Conservation (phyloP, 2,888 invertebrate genomes). For the Julus scanicus region DNA sequence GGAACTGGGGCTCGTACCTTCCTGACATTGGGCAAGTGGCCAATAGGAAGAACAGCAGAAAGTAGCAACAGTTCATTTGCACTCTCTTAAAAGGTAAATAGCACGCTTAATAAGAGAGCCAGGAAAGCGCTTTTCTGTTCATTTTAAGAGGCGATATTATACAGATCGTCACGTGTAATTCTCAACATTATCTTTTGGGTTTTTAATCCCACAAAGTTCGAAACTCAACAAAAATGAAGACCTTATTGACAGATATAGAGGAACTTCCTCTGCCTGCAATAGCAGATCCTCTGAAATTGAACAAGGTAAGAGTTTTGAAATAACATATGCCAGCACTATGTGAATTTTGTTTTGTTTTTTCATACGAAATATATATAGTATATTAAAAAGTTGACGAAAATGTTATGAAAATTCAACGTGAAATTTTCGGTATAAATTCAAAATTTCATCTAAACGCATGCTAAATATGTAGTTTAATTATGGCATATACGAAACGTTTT, state of each 20-base stretch:
- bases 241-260: background rate
- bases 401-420: no score
- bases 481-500: no score
- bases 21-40: background rate
- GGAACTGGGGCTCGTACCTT: background rate
- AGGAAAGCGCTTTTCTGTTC: background rate
- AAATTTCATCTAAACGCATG: no score
- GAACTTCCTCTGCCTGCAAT: background rate
- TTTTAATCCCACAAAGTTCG: background rate
- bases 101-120: background rate
- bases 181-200: background rate
- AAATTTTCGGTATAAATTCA: no score
- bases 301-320: constrained; percentile 1
- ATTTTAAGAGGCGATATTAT: background rate
- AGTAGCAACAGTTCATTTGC: constrained; percentile 22
- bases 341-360: no score
- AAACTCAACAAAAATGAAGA: constrained; percentile 26
- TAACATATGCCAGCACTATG: background rate
- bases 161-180: background rate
- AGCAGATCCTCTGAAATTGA: constrained; percentile 16
- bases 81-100: background rate
- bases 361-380: background rate
- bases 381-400: no score
- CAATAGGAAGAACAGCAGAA: background rate
- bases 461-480: no score